Evolutionary conservation across 2,888 invertebrate species (phyloP).

Genomic region (Drosophila hawaiiensis): DNA sequence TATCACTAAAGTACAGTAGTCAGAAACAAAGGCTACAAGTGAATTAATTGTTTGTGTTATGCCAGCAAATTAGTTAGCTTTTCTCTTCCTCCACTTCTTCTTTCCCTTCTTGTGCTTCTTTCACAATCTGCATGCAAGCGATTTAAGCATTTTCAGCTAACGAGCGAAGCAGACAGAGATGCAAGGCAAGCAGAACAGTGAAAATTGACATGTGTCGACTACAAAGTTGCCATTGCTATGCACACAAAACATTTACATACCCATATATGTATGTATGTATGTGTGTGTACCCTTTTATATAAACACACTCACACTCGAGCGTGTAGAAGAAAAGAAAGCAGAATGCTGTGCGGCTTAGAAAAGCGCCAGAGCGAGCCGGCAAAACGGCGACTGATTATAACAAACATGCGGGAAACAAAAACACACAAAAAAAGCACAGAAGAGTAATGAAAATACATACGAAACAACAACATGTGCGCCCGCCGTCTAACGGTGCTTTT

Average conservation of each 20-base stretch:
- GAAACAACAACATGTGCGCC: constrained; percentile 48
- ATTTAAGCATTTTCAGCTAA: constrained; percentile 30
- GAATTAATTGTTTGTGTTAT: constrained; percentile 34
- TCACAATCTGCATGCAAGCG: constrained; percentile 18
- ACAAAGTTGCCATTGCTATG: constrained; percentile 41
- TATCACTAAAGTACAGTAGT: constrained; percentile 16
- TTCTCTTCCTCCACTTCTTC: neutral
- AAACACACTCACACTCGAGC: neutral
- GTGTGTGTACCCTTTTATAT: constrained; percentile 2
- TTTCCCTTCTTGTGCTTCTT: neutral
- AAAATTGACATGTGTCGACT: constrained; percentile 60
- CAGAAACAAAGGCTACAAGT: constrained; percentile 3
- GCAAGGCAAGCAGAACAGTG: constrained; percentile 43
- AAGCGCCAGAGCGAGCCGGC: constrained; percentile 51
- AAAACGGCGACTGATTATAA: constrained; percentile 35
- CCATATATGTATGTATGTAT: neutral
- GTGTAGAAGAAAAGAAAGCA: constrained; percentile 40
- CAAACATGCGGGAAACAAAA: constrained; percentile 27
- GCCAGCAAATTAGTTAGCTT: constrained; percentile 53
- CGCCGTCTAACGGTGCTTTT: constrained; percentile 60
- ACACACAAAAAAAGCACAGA: constrained; percentile 1
- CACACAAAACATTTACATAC: constrained; percentile 19
- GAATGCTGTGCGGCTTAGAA: constrained; percentile 47
- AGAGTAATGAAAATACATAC: constrained; percentile 2
- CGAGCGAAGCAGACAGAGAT: constrained; percentile 18